phyloP scores from a whole-genome alignment of 2,888 invertebrate species.

The Catocala sponsa region DNA sequence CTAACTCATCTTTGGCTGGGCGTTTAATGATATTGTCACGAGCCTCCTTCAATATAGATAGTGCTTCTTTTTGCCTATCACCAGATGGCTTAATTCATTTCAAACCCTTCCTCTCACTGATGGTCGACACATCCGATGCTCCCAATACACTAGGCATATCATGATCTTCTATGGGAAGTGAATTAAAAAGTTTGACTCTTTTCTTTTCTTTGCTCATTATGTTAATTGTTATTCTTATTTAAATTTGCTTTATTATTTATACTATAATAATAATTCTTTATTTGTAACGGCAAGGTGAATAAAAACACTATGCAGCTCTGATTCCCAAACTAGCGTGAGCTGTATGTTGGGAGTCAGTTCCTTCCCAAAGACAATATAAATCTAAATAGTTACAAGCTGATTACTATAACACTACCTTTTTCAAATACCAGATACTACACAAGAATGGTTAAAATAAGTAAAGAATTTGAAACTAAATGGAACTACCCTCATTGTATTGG shows the following conservation, averaged over 20 bases:
- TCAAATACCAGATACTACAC: neutral
- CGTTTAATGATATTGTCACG: no score
- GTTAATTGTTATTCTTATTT: neutral
- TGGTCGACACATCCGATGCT: neutral
- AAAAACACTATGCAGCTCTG: no score
- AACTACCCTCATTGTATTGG: neutral
- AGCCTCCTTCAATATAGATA: no score
- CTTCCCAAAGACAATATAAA: no score
- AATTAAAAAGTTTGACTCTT: neutral
- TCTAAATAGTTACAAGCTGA: no score
- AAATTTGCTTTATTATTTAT: neutral
- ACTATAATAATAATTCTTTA: no score
- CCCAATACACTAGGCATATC: constrained; percentile 1
- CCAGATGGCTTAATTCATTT: neutral
- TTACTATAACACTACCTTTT: no score
- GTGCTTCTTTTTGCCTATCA: no score
- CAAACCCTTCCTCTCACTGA: neutral
- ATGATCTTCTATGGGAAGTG: constrained; percentile 2
- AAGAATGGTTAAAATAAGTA: neutral
- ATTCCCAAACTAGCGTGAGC: no score
- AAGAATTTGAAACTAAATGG: neutral
- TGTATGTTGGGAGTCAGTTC: no score
- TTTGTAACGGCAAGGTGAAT: no score
- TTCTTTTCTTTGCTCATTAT: neutral
- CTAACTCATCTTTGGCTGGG: no score